Percentiles rank a stretch among this genome's conserved stretches.
phyloP scores from a whole-genome alignment of 35 echinoderm and acorn worm genomes.

The Apostichopus parvimensis region DNA sequence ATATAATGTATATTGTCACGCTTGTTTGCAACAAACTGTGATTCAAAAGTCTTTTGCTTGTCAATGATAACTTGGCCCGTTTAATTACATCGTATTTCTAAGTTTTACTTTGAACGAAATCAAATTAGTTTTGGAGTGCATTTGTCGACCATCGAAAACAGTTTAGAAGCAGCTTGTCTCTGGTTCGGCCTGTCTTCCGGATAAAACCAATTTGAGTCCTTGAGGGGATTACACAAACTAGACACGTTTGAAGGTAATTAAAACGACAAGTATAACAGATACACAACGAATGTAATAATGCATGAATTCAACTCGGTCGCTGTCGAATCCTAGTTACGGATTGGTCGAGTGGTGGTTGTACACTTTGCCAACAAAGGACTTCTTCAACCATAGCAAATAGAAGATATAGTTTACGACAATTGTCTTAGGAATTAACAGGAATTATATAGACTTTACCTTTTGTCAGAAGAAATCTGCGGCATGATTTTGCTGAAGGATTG shows the following conservation, averaged over 20 bases:
- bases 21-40: not conserved
- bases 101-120: not conserved
- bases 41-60: not conserved
- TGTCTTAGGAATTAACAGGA: too few relatives aligned
- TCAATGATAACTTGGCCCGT: slow-evolving; percentile 4
- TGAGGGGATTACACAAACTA: slow-evolving; percentile 16
- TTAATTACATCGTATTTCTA: not conserved
- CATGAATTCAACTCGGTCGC: too few relatives aligned
- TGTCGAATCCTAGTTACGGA: too few relatives aligned
- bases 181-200: not conserved
- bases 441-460: too few relatives aligned
- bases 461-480: too few relatives aligned
- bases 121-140: not conserved
- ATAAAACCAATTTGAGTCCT: not conserved
- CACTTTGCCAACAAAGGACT: too few relatives aligned
- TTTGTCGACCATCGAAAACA: not conserved
- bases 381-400: too few relatives aligned
- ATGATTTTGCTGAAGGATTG: too few relatives aligned
- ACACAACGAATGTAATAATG: too few relatives aligned
- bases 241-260: not conserved
- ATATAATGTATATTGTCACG: not conserved
- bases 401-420: too few relatives aligned
- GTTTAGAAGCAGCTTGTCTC: not conserved
- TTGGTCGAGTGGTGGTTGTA: too few relatives aligned
- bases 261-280: not conserved